Percentiles rank a stretch among this genome's conserved stretches.
These are phyloP conservation scores for Microcebus lehilahytsara DNA, from an alignment of 2,113 vertebrate genomes.

Conservation along the genomic window DNA sequence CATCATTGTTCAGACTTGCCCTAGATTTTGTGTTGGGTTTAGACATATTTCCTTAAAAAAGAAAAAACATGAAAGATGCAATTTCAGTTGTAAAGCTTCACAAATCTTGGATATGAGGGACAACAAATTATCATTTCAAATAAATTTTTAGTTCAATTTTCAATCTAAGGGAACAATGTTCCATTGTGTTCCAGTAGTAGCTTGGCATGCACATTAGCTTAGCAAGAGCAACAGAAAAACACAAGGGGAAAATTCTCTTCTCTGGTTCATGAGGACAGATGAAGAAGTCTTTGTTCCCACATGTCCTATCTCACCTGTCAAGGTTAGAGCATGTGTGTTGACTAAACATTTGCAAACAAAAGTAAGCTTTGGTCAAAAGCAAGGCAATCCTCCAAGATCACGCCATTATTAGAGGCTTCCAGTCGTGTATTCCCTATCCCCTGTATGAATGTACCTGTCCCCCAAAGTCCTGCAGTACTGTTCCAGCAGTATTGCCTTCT, in stretches of 20 bases:
- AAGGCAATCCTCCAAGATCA: neutral
- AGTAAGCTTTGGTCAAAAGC: neutral
- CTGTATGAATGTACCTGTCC: too few relatives aligned
- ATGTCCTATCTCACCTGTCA: neutral
- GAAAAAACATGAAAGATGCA: neutral
- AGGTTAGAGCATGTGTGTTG: neutral
- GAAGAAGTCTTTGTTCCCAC: neutral
- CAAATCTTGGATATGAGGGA: neutral
- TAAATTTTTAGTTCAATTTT: constrained; percentile 19
- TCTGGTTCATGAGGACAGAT: neutral
- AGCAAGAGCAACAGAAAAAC: neutral
- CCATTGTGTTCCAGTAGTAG: neutral
- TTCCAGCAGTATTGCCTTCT: rapidly evolving
- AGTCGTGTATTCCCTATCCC: rapidly evolving
- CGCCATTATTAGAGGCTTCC: neutral
- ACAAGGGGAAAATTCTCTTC: neutral
- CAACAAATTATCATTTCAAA: neutral
- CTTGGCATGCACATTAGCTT: neutral
- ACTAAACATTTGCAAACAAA: neutral
- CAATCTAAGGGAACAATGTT: neutral
- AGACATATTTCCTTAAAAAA: neutral
- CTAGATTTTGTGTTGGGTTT: constrained; percentile 14
- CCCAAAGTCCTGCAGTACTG: rapidly evolving
- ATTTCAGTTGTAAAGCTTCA: constrained; percentile 44
- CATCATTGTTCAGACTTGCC: neutral